Evolutionary conservation across 2,888 invertebrate genomes (phyloP).

Genomic region (Chymomyza fuscimana): DNA sequence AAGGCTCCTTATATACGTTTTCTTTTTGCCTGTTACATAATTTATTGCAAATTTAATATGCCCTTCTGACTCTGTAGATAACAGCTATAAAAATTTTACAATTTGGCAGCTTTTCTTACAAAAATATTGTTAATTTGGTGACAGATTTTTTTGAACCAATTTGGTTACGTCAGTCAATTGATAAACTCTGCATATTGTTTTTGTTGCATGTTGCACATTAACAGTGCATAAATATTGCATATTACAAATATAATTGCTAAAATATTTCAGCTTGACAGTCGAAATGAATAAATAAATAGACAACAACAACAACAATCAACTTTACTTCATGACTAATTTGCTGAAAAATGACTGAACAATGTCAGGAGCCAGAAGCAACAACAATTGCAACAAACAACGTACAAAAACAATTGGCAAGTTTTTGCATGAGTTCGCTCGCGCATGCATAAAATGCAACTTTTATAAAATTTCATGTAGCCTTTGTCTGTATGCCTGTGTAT

Average conservation of each 20-base stretch:
- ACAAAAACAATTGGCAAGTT: slow-evolving; percentile 26
- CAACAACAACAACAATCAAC: neutral
- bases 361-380: slow-evolving; percentile 40
- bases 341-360: slow-evolving; percentile 54
- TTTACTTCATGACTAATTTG: slow-evolving; percentile 62
- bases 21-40: too few species aligned
- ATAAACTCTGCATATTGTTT: neutral
- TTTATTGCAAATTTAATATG: too few species aligned
- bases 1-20: too few species aligned
- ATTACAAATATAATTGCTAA: slow-evolving; percentile 24
- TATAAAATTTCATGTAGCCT: slow-evolving; percentile 37
- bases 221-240: slow-evolving; percentile 3
- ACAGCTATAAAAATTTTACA: too few species aligned
- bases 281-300: slow-evolving; percentile 40
- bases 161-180: neutral
- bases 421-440: slow-evolving; percentile 26
- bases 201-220: slow-evolving; percentile 3
- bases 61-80: too few species aligned
- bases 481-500: slow-evolving; percentile 17
- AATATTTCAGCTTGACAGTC: slow-evolving; percentile 47
- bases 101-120: slow-evolving; percentile 14
- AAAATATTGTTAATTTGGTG: neutral
- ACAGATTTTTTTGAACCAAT: neutral
- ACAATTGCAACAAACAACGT: slow-evolving; percentile 2
- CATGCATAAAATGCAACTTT: slow-evolving; percentile 51